Evolutionary conservation across 2,797 vertebrate genomes (phyloP), one percentile per base, ranked within the genome.

Genomic region (Gouania willdenowi): DNA sequence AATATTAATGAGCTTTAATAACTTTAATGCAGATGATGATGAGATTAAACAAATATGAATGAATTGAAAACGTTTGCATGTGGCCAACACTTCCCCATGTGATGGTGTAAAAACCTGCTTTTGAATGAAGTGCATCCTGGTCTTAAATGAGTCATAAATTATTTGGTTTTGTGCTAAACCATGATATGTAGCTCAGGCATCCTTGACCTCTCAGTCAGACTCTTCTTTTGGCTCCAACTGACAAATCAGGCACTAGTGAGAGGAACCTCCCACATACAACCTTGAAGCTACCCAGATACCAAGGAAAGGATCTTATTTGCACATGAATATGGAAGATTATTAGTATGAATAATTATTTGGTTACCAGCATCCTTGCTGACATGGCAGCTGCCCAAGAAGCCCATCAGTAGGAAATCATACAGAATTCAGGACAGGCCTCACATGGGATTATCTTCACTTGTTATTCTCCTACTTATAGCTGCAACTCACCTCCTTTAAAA

Each of bases 271-370:
- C 70, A 83, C 83, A 75, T 79, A 71, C 81, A 86, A 79, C 84
- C 81, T 86, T 78, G 82, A 72, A 83, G 79, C 78, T 57, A 61
- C 77, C 77, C 35, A 79, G 68, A 81, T 71, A 77, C 75, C 77
- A 78, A 73, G 66, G 79, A 66, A 52, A 66, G 18, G 53, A 71
- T 75, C 77, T 69, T 83, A 83, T 85, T 82, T 75, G 80, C 84
- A 78, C 83, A 86, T 83, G 77, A 88, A 90, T 84, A 79, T 78
- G 73, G 75, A 79, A 85, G 78, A 84, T 85, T 81, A 87, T 88
- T 88, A 85, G 87, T 87, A 79, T 83, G 78, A 83, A 89, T 90
- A 85, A 88, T 88, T 80, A 87, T 88, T 87, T 90, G 87, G 88
- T 89, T 87, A 88, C 82, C 47, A 81, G 75, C 64, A 75, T 82